Evolutionary conservation across 2,113 vertebrate genomes (phyloP).

Genomic region (Indicator maculatus): DNA sequence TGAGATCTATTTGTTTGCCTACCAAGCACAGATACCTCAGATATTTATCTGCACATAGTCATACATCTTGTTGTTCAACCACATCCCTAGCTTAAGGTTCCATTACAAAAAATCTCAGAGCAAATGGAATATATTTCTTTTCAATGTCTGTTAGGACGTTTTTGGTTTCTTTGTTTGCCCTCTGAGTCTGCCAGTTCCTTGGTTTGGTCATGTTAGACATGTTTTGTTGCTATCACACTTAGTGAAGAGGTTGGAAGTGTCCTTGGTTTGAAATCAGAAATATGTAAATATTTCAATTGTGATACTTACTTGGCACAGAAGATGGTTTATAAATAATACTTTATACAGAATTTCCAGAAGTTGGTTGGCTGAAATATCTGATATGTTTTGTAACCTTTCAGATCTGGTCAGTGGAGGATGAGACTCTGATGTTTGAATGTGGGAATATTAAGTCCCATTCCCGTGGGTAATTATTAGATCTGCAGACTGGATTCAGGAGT

Average conservation of each 20-base stretch:
- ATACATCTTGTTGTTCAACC: background rate
- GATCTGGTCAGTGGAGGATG: background rate
- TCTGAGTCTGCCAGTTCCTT: background rate
- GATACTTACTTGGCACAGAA: background rate
- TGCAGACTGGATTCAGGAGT: conserved; percentile 3
- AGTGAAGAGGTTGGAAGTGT: background rate
- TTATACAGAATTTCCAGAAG: background rate
- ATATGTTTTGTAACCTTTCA: background rate
- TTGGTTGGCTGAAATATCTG: background rate
- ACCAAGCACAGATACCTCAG: background rate
- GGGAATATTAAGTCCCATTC: background rate
- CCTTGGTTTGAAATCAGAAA: background rate
- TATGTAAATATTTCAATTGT: background rate
- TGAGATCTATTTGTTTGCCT: background rate
- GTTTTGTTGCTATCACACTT: background rate
- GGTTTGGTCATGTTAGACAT: background rate
- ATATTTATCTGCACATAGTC: background rate
- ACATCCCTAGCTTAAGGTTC: background rate
- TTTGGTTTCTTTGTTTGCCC: conserved; percentile 16
- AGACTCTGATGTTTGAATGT: background rate
- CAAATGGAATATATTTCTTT: background rate
- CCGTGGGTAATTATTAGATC: background rate
- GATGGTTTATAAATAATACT: background rate
- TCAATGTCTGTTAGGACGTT: background rate
- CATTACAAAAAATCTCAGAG: background rate